Evolutionary conservation across 2,113 vertebrate genomes (phyloP), one percentile per base, ranked within the genome.

Genomic region (Pholis gunnellus): DNA sequence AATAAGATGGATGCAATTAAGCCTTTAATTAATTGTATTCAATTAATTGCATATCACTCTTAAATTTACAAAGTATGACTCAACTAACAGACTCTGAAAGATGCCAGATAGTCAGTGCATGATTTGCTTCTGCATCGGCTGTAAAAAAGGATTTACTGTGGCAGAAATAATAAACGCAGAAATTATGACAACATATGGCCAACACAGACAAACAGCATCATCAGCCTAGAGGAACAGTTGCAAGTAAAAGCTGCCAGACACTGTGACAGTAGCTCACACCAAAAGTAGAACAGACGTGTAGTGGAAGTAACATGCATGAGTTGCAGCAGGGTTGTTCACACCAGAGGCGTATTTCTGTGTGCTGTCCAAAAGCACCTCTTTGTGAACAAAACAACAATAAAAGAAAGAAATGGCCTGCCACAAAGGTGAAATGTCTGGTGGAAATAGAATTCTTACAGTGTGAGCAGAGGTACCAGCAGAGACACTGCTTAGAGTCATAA

Each of bases 221-320:
- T 84, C 25, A 70, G 77, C 64, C 59, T 40, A 44, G 36, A 88
- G 69, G 72, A 87, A 54, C 42, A 29, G 38, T 67, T 69, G 36
- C 44, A 60, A 79, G 40, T 68, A 66, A 81, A 86, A 75, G 56
- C 64, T 73, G 40, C 64, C 70, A 69, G 59, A 88, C 67, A 79
- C 75, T 36, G 69, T 0, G 5, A 73, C 81, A 67, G 66, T 27
- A 48, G 52, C 61, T 86, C 75, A 88, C 72, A 68, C 56, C 42
- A 61, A 65, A 82, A 80, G 64, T 46, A 57, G 66, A 72, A 38
- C 66, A 75, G 61, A 75, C 25, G 7, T 75, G 84, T 59, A 75
- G 78, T 84, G 63, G 48, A 78, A 63, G 73, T 87, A 79, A 81
- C 52, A 83, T 74, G 82, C 82, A 90, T 82, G 88, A 87, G 77